Conservation (phyloP, 2,888 invertebrate genomes). For the Pristionchus mayeri region DNA sequence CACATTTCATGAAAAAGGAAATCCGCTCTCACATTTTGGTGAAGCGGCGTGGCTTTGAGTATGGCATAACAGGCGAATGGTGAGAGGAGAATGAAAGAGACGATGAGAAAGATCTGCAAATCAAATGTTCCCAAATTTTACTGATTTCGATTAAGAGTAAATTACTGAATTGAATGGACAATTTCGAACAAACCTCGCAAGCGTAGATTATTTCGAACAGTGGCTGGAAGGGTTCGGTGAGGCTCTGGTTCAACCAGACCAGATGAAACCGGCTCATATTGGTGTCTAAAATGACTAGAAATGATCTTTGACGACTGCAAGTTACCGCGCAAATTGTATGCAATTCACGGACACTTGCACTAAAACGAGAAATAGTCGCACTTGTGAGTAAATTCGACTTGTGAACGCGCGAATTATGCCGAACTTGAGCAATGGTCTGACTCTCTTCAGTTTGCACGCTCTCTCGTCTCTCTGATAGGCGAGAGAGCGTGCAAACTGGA, state of each 20-base stretch:
- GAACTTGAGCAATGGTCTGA: no score
- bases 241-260: constrained; percentile 18
- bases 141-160: not conserved
- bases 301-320: no score
- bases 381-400: no score
- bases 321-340: no score
- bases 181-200: not conserved
- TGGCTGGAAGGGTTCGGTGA: constrained; percentile 3
- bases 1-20: not conserved
- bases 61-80: constrained; percentile 24
- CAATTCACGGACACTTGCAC: no score
- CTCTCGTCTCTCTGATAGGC: no score
- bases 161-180: not conserved
- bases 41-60: constrained; percentile 13
- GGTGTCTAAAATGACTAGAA: no score
- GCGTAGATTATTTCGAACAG: constrained; percentile 11
- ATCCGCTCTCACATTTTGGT: not conserved
- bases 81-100: constrained; percentile 1
- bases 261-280: constrained; percentile 30
- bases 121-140: not conserved
- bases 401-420: no score
- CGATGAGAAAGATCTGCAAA: not conserved
- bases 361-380: no score
- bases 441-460: no score
- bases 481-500: no score